Percentiles rank a stretch among this genome's conserved stretches.
Conservation (phyloP, 1,140 invertebrate genomes). For the Eupristina koningsbergeri region DNA sequence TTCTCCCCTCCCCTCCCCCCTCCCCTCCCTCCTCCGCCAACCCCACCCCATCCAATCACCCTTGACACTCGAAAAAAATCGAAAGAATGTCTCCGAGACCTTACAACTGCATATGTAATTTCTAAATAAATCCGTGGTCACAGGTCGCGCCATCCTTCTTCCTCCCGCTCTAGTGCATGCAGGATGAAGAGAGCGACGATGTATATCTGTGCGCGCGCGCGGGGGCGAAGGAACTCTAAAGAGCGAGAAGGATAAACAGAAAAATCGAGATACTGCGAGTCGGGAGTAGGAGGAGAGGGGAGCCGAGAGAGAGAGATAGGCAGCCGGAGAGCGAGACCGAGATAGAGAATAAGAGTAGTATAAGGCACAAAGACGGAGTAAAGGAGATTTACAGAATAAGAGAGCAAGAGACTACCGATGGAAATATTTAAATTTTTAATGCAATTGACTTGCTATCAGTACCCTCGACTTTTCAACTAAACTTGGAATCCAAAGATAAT, state of each 20-base stretch:
- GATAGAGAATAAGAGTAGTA: not conserved
- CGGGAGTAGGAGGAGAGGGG: conserved; percentile 6
- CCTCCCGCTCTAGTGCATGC: not conserved
- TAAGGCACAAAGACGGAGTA: conserved; percentile 33
- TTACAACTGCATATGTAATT: conserved; percentile 40
- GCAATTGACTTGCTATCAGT: conserved; percentile 11
- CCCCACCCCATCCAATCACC: no score
- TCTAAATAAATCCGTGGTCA: conserved; percentile 48
- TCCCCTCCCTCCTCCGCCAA: not conserved
- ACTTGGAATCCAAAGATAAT: not conserved
- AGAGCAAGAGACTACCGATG: conserved; percentile 27
- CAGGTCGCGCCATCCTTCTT: conserved; percentile 6
- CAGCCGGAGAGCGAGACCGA: not conserved
- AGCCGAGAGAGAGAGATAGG: conserved; percentile 4
- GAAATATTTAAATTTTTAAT: conserved; percentile 42
- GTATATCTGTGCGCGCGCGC: conserved; percentile 44
- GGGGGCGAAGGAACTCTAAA: conserved; percentile 47
- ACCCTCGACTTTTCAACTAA: not conserved
- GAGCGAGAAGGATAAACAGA: conserved; percentile 42
- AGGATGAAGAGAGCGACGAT: conserved; percentile 42
- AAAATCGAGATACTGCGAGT: conserved; percentile 40
- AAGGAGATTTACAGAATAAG: conserved; percentile 30
- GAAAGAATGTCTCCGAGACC: conserved; percentile 33
- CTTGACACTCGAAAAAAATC: conserved; percentile 41
- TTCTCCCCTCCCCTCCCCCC: not conserved